These are phyloP conservation scores for Manis javanica DNA, from an alignment of 2,797 vertebrate genomes.

Conservation along the genomic window DNA sequence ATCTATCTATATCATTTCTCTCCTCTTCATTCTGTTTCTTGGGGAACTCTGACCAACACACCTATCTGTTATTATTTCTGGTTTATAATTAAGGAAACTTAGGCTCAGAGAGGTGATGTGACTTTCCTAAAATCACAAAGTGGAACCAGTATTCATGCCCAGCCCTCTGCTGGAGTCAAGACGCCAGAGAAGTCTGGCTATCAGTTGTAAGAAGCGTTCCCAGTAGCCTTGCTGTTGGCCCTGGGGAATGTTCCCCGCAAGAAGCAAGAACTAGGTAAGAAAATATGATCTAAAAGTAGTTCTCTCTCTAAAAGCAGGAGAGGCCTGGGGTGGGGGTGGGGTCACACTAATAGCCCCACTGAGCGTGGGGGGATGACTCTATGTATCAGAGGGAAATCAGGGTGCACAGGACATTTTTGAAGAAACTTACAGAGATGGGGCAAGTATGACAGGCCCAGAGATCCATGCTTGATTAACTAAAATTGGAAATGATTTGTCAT, in stretches of 20 bases:
- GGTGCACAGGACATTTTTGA: background rate
- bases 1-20: background rate
- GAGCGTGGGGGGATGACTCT: accelerated
- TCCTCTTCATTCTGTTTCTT: background rate
- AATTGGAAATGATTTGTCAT: background rate
- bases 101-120: background rate
- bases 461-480: background rate
- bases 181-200: background rate
- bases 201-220: background rate
- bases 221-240: background rate
- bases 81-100: background rate
- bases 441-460: accelerated
- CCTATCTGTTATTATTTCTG: background rate
- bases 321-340: background rate
- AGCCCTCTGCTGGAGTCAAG: background rate
- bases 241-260: background rate
- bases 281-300: background rate
- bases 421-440: background rate
- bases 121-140: background rate
- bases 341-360: accelerated
- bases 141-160: accelerated
- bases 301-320: no score
- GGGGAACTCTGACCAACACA: background rate
- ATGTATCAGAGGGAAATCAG: background rate
- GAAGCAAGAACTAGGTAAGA: background rate